Base-by-base conservation (phyloP, 2,888 invertebrate genomes). In the Drosophila flavopinicola region DNA sequence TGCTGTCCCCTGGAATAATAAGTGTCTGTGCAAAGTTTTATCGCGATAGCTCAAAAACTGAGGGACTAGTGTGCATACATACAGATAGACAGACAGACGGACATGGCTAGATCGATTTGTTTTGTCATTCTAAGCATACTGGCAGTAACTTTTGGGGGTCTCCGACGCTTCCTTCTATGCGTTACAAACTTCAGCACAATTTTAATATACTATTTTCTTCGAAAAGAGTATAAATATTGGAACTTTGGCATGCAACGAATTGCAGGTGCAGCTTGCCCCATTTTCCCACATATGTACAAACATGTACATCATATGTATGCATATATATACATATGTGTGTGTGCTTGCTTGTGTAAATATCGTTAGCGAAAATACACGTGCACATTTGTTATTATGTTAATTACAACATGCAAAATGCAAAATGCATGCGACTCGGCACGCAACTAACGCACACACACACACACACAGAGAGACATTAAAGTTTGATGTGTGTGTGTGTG, bases 351-450 rank as follows among this genome's bases (percentile, higher is more conserved):
- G 30, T 33, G 47, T 42, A 38, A 41, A 35, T 13, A 37, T 61
- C 32, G 58, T 49, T 23, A 25, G 51, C 53, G 42, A 52, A 54
- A 66, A 52, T 60, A 47, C 69, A 66, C 60, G 56, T 53, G 73
- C 47, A 47, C 63, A 71, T 47, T 74, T 59, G 47, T 56, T 69
- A 72, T 64, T 74, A 74, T 72, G 69, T 74, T 74, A 72, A 72
- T 74, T 69, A 69, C 58, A 54, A 60, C 53, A 64, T 74, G 69
- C 75, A 64, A 74, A 69, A 48, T 74, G 71, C 75, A 67, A 47
- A 69, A 48, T 74, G 71, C 75, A 67, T 41, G 52, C 49, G 45
- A 58, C 45, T 38, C 33, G 37, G 15, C 68, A 69, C 71, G 58
- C 65, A 69, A 53, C 30, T 39, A 39, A 44, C 44, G 48, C 41